Percentiles rank a stretch among this genome's conserved stretches.
Conservation (phyloP, 2,113 vertebrate genomes). For the Zosterops borbonicus region DNA sequence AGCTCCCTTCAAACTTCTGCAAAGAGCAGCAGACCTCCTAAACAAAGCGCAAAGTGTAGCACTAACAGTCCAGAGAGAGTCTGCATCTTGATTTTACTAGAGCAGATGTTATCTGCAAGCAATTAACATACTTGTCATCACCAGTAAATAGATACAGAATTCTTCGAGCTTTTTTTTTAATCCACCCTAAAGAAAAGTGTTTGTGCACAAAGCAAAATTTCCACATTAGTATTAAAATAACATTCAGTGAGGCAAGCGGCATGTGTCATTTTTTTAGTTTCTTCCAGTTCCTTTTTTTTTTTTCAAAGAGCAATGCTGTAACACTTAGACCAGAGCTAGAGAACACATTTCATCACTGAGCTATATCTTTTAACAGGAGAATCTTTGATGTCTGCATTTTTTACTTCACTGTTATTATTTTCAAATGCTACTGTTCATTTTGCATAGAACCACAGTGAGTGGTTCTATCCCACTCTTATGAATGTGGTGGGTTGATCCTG, state of each 20-base stretch:
- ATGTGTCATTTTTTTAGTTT: conserved; percentile 51
- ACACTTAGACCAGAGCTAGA: conserved; percentile 38
- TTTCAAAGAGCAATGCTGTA: not conserved
- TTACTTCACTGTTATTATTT: not conserved
- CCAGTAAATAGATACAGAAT: conserved; percentile 74
- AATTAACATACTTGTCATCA: conserved; percentile 83
- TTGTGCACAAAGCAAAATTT: conserved; percentile 68
- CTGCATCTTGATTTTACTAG: conserved; percentile 77
- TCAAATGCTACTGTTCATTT: not conserved
- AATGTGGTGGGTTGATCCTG: not conserved
- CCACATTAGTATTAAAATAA: conserved; percentile 71
- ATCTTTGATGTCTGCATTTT: conserved; percentile 1
- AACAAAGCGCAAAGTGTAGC: conserved; percentile 70
- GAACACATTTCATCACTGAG: conserved; percentile 1
- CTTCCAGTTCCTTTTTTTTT: conserved; percentile 6
- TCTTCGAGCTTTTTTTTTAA: conserved; percentile 23
- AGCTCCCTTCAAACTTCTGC: conserved; percentile 66
- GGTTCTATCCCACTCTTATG: not conserved
- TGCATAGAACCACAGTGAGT: not conserved
- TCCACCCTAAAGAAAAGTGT: conserved; percentile 67
- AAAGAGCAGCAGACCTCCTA: conserved; percentile 56
- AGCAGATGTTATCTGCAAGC: conserved; percentile 86
- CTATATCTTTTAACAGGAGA: not conserved
- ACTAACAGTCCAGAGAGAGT: conserved; percentile 57
- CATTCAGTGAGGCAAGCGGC: conserved; percentile 56